Conservation (phyloP, 2,797 vertebrate genomes). For the Luscinia luscinia region DNA sequence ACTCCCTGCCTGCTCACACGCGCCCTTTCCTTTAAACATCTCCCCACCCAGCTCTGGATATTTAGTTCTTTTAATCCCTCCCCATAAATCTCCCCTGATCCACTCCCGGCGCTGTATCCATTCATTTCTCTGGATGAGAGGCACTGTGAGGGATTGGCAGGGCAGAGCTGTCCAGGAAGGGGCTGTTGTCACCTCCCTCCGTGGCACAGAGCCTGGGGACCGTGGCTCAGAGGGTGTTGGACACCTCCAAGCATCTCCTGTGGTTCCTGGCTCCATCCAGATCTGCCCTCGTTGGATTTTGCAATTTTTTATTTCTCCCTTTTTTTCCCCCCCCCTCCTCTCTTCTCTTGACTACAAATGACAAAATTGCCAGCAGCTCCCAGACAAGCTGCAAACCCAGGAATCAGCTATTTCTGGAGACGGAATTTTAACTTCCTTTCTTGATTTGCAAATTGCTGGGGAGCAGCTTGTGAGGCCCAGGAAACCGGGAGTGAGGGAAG, state of each 20-base stretch:
- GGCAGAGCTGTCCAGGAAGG: neutral
- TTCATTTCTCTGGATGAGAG: conserved; percentile 17
- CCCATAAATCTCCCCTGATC: conserved; percentile 50
- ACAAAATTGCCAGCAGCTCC: conserved; percentile 46
- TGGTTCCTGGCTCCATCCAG: neutral
- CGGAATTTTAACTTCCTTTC: conserved; percentile 28
- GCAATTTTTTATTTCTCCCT: neutral
- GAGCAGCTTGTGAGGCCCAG: conserved; percentile 7
- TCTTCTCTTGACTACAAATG: neutral
- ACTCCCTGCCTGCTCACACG: conserved; percentile 54
- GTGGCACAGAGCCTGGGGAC: neutral
- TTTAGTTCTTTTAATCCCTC: conserved; percentile 62
- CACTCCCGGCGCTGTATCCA: neutral
- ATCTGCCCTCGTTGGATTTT: neutral
- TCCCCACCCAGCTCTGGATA: conserved; percentile 34
- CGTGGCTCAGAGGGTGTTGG: neutral
- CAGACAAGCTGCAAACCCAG: conserved; percentile 60
- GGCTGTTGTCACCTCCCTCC: neutral
- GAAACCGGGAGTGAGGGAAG: neutral
- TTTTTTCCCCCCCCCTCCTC: too few species aligned
- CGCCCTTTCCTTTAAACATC: conserved; percentile 55
- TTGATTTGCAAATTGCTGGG: conserved; percentile 39
- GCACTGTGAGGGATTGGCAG: neutral
- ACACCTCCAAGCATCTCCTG: neutral
- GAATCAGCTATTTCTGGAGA: conserved; percentile 39